A percentile compares a stretch with the other conserved stretches of the same genome.
Conservation (phyloP, 1,140 invertebrate species). For the Aporrectodea caliginosa region DNA sequence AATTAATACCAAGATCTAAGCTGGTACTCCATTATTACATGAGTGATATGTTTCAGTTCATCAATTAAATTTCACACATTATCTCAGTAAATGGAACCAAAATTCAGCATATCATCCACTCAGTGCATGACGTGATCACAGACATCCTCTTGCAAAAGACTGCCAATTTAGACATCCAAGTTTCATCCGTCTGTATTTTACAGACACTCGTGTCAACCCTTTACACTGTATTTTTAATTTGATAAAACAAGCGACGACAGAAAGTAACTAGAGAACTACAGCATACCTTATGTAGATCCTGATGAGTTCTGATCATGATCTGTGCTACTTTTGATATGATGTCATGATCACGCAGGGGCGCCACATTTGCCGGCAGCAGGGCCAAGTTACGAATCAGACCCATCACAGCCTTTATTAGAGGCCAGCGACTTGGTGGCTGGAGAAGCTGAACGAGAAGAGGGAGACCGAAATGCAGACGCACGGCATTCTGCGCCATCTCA, state of each 20-base stretch:
- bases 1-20: no score
- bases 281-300: conserved; percentile 77
- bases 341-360: conserved; percentile 87
- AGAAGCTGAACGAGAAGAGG: conserved; percentile 91
- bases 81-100: no score
- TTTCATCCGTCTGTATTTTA: no score
- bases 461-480: conserved; percentile 85
- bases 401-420: conserved; percentile 71
- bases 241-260: conserved; percentile 39
- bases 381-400: conserved; percentile 94
- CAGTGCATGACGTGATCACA: no score
- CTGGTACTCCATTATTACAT: no score
- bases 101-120: no score
- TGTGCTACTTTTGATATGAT: conserved; percentile 87
- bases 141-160: no score
- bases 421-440: conserved; percentile 57
- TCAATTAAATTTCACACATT: no score
- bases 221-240: conserved; percentile 35
- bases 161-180: no score
- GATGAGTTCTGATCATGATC: conserved; percentile 84
- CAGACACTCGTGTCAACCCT: no score
- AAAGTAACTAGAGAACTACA: neutral
- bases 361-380: conserved; percentile 89
- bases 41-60: no score
- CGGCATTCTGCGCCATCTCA: conserved; percentile 95